These are phyloP conservation scores for Sarcophaga bullata DNA, from an alignment of 1,140 invertebrate genomes.

Conservation along the genomic window DNA sequence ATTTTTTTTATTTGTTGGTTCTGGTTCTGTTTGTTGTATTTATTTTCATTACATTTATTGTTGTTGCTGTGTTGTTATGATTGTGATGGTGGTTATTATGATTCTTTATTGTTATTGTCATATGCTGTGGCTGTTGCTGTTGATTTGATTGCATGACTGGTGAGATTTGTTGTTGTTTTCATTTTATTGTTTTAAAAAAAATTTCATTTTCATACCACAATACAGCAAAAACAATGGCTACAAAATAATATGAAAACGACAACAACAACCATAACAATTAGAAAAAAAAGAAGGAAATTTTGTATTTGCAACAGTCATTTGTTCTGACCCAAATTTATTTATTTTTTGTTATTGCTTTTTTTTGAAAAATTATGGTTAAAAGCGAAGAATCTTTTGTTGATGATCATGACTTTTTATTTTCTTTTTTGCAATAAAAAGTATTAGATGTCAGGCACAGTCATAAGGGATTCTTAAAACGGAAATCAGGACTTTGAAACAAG, in stretches of 20 bases:
- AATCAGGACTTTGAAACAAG: too few species aligned
- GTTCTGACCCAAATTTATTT: slow-evolving; percentile 29
- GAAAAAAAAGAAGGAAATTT: slow-evolving; percentile 12
- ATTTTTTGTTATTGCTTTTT: not conserved
- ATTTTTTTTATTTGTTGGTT: too few species aligned
- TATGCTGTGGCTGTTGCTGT: not conserved
- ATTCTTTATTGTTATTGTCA: not conserved
- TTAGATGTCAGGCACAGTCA: too few species aligned
- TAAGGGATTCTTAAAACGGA: too few species aligned
- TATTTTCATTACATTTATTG: not conserved
- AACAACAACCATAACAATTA: not conserved
- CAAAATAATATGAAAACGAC: too few species aligned
- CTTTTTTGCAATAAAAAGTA: not conserved
- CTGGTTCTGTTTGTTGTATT: not conserved
- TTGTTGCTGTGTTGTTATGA: not conserved
- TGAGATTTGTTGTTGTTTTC: slow-evolving; percentile 3
- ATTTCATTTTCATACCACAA: not conserved
- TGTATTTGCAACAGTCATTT: slow-evolving; percentile 36
- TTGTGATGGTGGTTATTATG: not conserved
- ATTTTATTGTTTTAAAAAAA: not conserved
- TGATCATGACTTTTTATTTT: not conserved
- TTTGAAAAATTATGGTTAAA: not conserved
- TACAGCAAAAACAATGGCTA: not conserved
- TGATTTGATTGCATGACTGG: not conserved
- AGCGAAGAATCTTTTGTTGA: not conserved